Conservation (phyloP, 2,113 vertebrate genomes). For the Emydura subglobosa region DNA sequence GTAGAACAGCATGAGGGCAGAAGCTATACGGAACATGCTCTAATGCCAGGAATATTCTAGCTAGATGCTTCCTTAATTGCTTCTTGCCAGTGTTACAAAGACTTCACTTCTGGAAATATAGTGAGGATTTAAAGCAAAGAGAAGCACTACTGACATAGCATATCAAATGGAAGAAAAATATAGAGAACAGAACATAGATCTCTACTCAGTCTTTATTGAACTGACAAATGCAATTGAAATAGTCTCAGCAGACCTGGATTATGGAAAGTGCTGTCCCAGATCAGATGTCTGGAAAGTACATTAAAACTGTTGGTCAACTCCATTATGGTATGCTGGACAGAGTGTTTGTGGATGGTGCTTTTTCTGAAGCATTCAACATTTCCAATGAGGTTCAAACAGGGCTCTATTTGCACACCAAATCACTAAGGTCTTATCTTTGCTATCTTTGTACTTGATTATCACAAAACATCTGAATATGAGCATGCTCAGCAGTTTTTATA, state of each 20-base stretch:
- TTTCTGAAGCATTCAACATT: slow-evolving; percentile 35
- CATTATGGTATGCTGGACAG: background rate
- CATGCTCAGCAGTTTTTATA: slow-evolving; percentile 48
- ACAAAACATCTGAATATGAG: slow-evolving; percentile 47
- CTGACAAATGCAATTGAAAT: slow-evolving; percentile 58
- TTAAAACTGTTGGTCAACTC: slow-evolving; percentile 53
- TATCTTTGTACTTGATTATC: slow-evolving; percentile 26
- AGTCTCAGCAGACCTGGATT: slow-evolving; percentile 44
- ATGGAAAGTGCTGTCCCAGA: slow-evolving; percentile 38
- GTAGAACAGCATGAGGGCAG: background rate
- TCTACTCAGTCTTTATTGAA: slow-evolving; percentile 44
- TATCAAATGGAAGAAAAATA: slow-evolving; percentile 58
- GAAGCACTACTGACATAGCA: background rate
- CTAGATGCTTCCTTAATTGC: background rate
- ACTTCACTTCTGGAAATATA: background rate
- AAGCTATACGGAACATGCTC: background rate
- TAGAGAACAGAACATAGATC: slow-evolving; percentile 42
- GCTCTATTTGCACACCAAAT: slow-evolving; percentile 13
- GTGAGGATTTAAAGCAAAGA: slow-evolving; percentile 16
- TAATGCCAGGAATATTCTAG: slow-evolving; percentile 10
- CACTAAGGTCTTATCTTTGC: background rate
- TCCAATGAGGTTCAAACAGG: slow-evolving; percentile 1
- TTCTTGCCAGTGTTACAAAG: background rate
- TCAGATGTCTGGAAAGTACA: slow-evolving; percentile 43
- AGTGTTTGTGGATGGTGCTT: slow-evolving; percentile 29